Evolutionary conservation across 2,113 vertebrate species (phyloP), one percentile per base, ranked within the genome.

Genomic region (Petrocephalus microphthalmus): DNA sequence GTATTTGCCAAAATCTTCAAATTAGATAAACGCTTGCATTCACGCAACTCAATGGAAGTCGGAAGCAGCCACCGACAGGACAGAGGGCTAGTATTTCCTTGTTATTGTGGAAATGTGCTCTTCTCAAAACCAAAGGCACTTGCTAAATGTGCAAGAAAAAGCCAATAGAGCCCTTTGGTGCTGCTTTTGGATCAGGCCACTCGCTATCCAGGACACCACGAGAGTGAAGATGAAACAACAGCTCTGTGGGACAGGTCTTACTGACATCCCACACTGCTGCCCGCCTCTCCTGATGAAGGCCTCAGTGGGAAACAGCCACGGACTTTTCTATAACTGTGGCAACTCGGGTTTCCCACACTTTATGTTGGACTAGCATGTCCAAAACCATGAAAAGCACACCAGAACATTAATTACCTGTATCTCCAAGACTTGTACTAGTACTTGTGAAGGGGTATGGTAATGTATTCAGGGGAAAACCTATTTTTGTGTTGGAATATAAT

Each of bases 211-310:
- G n/a, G 42, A 15, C 56, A 42, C 88, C 29, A 83, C 7, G 42
- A 45, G 88, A 37, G 45, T 51, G 88, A 67, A 88, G 82, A 84
- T 64, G 29, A 22, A 83, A 37, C 42, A 88, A 25, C 29, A 74
- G 87, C 86, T 8, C 64, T 88, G 42, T 88, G 88, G 87, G 60
- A 88, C 78, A 53, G 87, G 81, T 42, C 64, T 91, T 89, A 82
- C 71, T 88, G 89, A 91, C 87, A 91, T 90, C 71, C 87, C 86
- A 84, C 78, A 88, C 89, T 86, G 85, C 88, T 84, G 85, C 84
- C 90, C 22, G 90, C 88, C n/a, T 87, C 56, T 71, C 86, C 42
- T 42, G 37, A 54, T 84, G 86, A 57, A 89, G 56, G 53, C 67
- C 56, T 56, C 85, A 49, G 67, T 85, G 84, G 56, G 89, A 71